Percentiles rank a stretch among this genome's conserved stretches.
These are phyloP conservation scores for Sus cebifrons DNA, from an alignment of 2,797 vertebrate species.

Conservation along the genomic window DNA sequence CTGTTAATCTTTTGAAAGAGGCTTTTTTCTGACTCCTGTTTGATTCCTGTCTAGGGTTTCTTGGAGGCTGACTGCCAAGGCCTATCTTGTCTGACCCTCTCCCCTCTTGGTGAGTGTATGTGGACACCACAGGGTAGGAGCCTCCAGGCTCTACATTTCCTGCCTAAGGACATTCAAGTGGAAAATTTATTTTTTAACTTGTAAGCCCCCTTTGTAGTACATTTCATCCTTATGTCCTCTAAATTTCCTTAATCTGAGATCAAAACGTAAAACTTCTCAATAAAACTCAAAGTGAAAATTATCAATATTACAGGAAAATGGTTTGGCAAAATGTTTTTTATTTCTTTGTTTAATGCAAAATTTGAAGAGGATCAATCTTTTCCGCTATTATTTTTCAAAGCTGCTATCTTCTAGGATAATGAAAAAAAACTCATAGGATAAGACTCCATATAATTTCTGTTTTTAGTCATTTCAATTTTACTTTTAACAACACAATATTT, in stretches of 20 bases:
- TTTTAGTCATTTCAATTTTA: conserved; percentile 62
- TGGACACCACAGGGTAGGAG: neutral
- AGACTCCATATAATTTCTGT: neutral
- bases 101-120: fast-evolving
- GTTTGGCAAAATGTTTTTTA: conserved; percentile 41
- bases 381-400: conserved; percentile 61
- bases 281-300: conserved; percentile 59
- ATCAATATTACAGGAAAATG: neutral
- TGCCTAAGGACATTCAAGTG: neutral
- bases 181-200: neutral
- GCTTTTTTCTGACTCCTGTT: neutral
- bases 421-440: conserved; percentile 44
- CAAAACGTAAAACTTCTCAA: conserved; percentile 54
- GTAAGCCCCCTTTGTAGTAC: neutral
- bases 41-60: conserved; percentile 1
- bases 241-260: neutral
- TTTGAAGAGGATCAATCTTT: conserved; percentile 21
- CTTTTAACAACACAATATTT: neutral
- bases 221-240: neutral
- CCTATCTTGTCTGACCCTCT: neutral
- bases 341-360: conserved; percentile 67
- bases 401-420: neutral
- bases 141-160: neutral
- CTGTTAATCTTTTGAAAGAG: neutral
- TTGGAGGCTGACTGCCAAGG: conserved; percentile 18